Evolutionary conservation across 2,113 vertebrate species (phyloP).

Genomic region (Gavia stellata): DNA sequence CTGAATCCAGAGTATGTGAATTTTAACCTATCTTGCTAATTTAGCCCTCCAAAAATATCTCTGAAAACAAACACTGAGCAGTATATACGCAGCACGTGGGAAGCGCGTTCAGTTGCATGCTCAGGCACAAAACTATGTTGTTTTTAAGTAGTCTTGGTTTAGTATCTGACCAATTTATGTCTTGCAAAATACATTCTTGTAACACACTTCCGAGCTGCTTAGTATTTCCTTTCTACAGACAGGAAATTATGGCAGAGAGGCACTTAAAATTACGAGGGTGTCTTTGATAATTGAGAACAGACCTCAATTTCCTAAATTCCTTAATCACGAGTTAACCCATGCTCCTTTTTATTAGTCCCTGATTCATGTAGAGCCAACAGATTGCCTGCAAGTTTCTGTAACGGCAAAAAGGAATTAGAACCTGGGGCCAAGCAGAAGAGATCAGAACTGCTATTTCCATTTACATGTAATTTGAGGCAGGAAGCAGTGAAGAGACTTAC

Average conservation of each 20-base stretch:
- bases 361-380: not conserved
- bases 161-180: not conserved
- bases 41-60: not conserved
- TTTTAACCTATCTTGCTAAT: not conserved
- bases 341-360: not conserved
- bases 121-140: not conserved
- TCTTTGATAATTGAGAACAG: not conserved
- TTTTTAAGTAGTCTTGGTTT: not conserved
- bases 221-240: not conserved
- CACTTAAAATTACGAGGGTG: not conserved
- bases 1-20: not conserved
- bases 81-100: fast-evolving
- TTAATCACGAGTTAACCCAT: not conserved
- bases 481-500: not conserved
- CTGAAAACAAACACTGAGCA: not conserved
- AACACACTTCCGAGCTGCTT: not conserved
- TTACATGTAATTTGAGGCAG: not conserved
- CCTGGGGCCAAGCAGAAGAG: not conserved
- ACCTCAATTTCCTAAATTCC: not conserved
- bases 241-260: not conserved
- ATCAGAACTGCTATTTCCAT: not conserved
- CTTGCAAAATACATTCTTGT: not conserved
- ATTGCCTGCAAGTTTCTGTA: not conserved
- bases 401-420: not conserved
- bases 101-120: not conserved